phyloP scores from a whole-genome alignment of 1,140 invertebrate species.

The Popillia japonica region DNA sequence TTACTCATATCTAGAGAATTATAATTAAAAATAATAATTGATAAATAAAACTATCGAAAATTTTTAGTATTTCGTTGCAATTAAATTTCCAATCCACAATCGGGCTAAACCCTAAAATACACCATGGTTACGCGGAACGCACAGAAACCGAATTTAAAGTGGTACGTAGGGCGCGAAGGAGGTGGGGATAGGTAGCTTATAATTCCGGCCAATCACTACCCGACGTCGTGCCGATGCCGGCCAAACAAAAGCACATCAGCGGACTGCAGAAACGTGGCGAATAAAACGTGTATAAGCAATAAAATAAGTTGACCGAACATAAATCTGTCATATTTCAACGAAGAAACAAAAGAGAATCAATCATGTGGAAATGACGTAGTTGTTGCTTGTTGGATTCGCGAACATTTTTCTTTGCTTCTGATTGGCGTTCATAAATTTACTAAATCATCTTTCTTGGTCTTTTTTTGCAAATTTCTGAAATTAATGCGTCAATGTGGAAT shows the following conservation, averaged over 20 bases:
- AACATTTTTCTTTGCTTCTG: no score
- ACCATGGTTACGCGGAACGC: background rate
- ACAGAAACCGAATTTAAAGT: slow-evolving; percentile 26
- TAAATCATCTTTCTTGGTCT: background rate
- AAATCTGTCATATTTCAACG: background rate
- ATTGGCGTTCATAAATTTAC: no score
- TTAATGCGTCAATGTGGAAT: slow-evolving; percentile 15
- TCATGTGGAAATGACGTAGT: no score
- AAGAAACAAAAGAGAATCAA: background rate
- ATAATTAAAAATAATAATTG: no score
- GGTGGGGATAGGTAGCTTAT: slow-evolving; percentile 8
- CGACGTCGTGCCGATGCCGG: background rate
- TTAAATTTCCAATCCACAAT: slow-evolving; percentile 27
- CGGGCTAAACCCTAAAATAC: background rate
- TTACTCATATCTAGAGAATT: no score
- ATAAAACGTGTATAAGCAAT: background rate
- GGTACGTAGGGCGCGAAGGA: slow-evolving; percentile 9
- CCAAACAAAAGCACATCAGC: background rate
- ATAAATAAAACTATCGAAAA: no score
- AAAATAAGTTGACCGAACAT: background rate
- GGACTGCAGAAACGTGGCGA: background rate
- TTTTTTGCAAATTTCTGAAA: background rate
- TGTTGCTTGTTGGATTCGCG: no score
- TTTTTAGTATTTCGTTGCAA: background rate
- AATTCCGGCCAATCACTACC: slow-evolving; percentile 33